Evolutionary conservation across 2,888 invertebrate species (phyloP), one percentile per base, ranked within the genome.

Genomic region (Esperia sulphurella): DNA sequence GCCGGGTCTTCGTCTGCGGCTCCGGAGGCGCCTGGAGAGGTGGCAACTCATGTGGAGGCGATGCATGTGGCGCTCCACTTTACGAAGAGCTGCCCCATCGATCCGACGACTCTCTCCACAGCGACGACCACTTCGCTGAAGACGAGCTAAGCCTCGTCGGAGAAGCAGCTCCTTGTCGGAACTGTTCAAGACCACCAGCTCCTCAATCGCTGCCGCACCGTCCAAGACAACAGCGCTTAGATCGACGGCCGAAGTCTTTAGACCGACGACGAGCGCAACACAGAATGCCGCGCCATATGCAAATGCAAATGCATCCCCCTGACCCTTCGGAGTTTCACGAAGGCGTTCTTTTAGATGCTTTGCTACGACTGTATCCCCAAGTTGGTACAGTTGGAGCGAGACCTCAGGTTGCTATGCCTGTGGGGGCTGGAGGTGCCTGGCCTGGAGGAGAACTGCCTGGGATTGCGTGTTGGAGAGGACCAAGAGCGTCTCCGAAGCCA

Each of bases 111-210:
- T 87, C 88, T 33, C 66, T 90, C 21, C 93, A 93, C 68, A 95
- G 95, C 69, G 96, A 95, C 70, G 96, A 96, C 67, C 95, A 96
- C 68, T 95, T 96, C 70, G 95, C 95, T 43, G 96, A 95, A 81
- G 96, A 96, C 71, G 96, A 96, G 70, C 89, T 96, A 10, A 94
- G 89, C 50, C 75, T 89, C 9, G 89, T 88, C 0, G 91, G 79
- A 56, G 90, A 78, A 79, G 87, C 84, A 45, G 89, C 83, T 7
- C 90, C 82, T 9, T 89, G 88, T 66, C 75, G 88, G 54, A 83
- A 85, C 40, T 87, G 87, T 51, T 91, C 91, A n/a, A 84, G 87
- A 65, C 91, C 89, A 46, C 86, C 81, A 52, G 85, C 78, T 28
- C 89, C 81, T 0, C 88, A 86, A 59, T 91, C 76, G 10, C 75